These are phyloP conservation scores for Oreochromis spilurus DNA, from an alignment of 2,113 vertebrate genomes.

Conservation along the genomic window DNA sequence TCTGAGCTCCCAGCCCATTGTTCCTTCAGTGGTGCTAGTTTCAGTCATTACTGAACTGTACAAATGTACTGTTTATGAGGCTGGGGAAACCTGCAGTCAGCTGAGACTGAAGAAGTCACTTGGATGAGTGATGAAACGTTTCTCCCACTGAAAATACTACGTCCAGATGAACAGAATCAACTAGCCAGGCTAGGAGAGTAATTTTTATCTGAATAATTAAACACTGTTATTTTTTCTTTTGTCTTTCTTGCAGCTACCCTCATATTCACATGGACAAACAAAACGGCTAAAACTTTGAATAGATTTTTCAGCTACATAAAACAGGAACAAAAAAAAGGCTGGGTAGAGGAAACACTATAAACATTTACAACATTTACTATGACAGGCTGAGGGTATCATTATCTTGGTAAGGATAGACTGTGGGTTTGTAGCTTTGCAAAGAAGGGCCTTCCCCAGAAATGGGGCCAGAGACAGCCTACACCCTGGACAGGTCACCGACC, in stretches of 20 bases:
- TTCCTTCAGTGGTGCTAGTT: no score
- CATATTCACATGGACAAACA: background rate
- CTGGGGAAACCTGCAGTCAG: no score
- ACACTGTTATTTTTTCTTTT: background rate
- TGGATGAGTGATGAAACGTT: no score
- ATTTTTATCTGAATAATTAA: background rate
- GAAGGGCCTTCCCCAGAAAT: background rate
- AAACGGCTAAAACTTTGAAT: background rate
- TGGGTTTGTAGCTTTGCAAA: background rate
- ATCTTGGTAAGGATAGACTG: background rate
- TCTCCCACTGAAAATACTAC: no score
- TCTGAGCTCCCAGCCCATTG: no score
- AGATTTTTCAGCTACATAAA: background rate
- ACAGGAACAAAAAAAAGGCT: background rate
- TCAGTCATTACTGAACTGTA: no score
- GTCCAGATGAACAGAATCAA: background rate
- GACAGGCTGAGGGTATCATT: background rate
- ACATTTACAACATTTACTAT: background rate
- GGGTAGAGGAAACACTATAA: background rate
- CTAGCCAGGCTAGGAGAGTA: background rate
- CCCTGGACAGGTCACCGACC: background rate
- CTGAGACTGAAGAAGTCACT: no score
- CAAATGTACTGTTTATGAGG: no score
- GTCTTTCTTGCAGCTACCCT: background rate
- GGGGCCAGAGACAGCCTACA: background rate